Conservation (phyloP, 2,797 vertebrate species). For the Urocyon cinereoargenteus region DNA sequence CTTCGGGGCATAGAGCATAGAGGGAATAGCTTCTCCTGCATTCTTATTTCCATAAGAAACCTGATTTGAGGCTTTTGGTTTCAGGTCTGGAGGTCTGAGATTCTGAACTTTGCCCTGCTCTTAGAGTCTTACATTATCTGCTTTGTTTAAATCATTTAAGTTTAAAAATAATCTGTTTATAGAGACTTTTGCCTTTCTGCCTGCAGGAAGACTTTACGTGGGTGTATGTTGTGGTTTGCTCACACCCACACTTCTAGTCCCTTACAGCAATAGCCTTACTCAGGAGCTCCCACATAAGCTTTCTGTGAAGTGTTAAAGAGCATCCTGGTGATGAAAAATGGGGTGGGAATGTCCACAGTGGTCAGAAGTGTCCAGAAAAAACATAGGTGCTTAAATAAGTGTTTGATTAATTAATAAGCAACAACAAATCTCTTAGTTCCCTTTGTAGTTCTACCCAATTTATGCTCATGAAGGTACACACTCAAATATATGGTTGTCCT, state of each 20-base stretch:
- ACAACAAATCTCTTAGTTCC: background rate
- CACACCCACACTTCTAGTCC: background rate
- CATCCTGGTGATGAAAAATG: background rate
- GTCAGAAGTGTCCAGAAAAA: background rate
- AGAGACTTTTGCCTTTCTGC: background rate
- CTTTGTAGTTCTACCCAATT: background rate
- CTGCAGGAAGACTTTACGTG: background rate
- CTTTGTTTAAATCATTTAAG: background rate
- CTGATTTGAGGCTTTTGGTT: background rate
- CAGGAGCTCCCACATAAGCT: background rate
- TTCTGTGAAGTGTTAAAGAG: background rate
- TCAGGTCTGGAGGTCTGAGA: background rate
- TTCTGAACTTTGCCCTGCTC: background rate
- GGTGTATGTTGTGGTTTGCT: background rate
- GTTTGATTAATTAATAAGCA: background rate
- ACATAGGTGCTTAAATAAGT: background rate
- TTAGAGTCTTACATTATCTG: background rate
- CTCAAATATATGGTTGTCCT: background rate
- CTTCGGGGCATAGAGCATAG: background rate
- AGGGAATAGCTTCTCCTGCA: background rate
- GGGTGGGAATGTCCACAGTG: fast-evolving
- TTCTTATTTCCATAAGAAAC: background rate
- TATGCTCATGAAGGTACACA: background rate
- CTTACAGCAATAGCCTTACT: background rate
- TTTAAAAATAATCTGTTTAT: constrained; percentile 7